Percentiles rank a stretch among this genome's conserved stretches.
phyloP scores from a whole-genome alignment of 2,113 vertebrate species.

The Hipposideros armiger region DNA sequence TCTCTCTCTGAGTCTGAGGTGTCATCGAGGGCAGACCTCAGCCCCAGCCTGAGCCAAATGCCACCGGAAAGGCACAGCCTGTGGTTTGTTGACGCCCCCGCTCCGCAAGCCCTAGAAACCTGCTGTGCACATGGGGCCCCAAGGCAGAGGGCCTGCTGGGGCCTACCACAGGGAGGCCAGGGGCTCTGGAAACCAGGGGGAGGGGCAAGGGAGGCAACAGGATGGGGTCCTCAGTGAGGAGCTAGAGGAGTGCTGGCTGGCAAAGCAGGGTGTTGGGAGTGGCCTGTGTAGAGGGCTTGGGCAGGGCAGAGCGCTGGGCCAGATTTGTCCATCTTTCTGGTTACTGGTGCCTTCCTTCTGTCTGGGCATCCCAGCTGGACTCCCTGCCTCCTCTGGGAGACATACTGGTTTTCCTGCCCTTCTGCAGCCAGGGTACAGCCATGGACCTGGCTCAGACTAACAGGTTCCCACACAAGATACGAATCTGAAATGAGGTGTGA shows the following conservation, averaged over 20 bases:
- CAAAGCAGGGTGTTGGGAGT: not conserved
- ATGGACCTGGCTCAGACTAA: not conserved
- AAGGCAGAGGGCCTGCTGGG: not conserved
- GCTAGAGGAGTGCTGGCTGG: not conserved
- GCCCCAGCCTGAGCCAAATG: conserved; percentile 36
- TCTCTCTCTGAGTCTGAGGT: not conserved
- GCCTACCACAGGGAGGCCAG: rapidly evolving
- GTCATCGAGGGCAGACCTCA: not conserved
- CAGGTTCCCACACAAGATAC: rapidly evolving
- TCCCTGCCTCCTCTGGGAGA: not conserved
- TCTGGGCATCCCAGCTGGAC: not conserved
- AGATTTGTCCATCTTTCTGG: not conserved
- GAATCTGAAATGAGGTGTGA: not conserved
- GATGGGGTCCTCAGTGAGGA: not conserved
- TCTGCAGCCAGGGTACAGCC: not conserved
- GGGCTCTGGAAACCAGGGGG: not conserved
- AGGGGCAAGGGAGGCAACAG: rapidly evolving
- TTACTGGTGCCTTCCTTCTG: not conserved
- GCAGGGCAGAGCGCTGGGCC: rapidly evolving
- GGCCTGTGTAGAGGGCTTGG: not conserved
- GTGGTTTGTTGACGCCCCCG: not conserved
- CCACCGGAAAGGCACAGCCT: conserved; percentile 57
- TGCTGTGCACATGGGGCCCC: not conserved
- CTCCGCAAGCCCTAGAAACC: not conserved
- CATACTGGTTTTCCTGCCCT: not conserved